These are phyloP conservation scores for Macroteleia sp. DNA, from an alignment of 2,888 invertebrate genomes.

Conservation along the genomic window DNA sequence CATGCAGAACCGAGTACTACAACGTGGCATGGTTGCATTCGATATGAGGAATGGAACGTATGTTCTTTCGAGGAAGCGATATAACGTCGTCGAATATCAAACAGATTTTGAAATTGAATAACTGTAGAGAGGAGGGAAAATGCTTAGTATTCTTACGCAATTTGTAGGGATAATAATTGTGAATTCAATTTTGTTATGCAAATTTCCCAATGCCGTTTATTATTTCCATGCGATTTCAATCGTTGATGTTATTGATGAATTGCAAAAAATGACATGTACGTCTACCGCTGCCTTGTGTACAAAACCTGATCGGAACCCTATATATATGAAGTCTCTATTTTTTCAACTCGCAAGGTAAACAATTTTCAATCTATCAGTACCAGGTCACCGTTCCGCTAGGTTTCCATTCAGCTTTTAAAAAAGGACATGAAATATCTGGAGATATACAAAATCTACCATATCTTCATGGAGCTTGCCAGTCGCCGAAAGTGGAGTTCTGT, in stretches of 20 bases:
- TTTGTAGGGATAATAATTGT: slow-evolving; percentile 54
- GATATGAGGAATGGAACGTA: slow-evolving; percentile 49
- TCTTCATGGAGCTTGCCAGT: too few species aligned
- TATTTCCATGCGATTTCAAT: slow-evolving; percentile 10
- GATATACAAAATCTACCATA: too few species aligned
- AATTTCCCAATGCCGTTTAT: slow-evolving; percentile 43
- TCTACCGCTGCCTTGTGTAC: not conserved
- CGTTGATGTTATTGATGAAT: not conserved
- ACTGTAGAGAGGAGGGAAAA: slow-evolving; percentile 33
- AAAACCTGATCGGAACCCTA: too few species aligned
- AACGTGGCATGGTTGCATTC: slow-evolving; percentile 51
- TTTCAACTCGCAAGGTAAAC: too few species aligned
- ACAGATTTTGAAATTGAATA: slow-evolving; percentile 60
- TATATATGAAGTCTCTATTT: too few species aligned
- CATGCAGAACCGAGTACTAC: slow-evolving; percentile 39
- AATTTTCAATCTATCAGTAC: too few species aligned
- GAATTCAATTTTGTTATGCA: slow-evolving; percentile 55
- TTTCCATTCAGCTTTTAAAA: too few species aligned
- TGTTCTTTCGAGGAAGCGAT: slow-evolving; percentile 53
- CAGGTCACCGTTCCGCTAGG: too few species aligned
- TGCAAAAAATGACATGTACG: not conserved
- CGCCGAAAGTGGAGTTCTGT: too few species aligned
- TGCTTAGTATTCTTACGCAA: slow-evolving; percentile 53
- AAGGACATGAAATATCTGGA: too few species aligned
- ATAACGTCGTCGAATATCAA: slow-evolving; percentile 60